Evolutionary conservation across 1,140 invertebrate species (phyloP), one percentile per base, ranked within the genome.

Genomic region (Drosophila serrata): DNA sequence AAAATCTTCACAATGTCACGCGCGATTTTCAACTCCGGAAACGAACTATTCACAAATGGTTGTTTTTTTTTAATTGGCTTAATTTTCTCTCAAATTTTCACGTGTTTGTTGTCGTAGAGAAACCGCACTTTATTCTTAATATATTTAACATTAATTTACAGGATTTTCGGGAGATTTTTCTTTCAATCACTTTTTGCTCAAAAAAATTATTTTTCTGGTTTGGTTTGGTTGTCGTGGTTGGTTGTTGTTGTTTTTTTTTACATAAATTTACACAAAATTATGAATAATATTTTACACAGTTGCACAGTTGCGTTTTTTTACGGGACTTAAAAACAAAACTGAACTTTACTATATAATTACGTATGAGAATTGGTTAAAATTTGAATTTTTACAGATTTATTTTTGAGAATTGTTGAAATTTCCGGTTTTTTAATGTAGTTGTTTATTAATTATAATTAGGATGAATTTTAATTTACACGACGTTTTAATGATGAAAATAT

Each of bases 401-500:
- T 55, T 55, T 58, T 48, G 46, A 72, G 68, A 72, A 72, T 48
- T 72, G 15, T 75, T 22, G 40, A 35, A 65, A 58, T 39, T 76
- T 35, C 17, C 46, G 27, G 13, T 43, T 59, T 60, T 69, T 77
- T 43, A 72, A 85, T 74, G 55, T 72, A 53, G 43, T 70, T 55
- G 51, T 85, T 82, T 78, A 65, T 84, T 79, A 87, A 76, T 87
- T 87, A 88, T 81, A 90, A 90, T 75, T 85, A 90, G 69, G 81
- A 90, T 90, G 85, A 79, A 88, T 79, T 74, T 90, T 85, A 90
- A 85, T 90, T 75, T 90, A 90, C 85, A 90, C 85, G 85, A 75
- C 85, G 85, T 79, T 90, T 80, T 75, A 85, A 90, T 90, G 85
- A 90, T 90, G 85, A 90, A 90, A 90, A 90, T 90, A 88, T 88